A percentile compares a stretch with the other conserved stretches of the same genome.
These are phyloP conservation scores for Bugula neritina DNA, from an alignment of 2,888 invertebrate species.

Conservation along the genomic window DNA sequence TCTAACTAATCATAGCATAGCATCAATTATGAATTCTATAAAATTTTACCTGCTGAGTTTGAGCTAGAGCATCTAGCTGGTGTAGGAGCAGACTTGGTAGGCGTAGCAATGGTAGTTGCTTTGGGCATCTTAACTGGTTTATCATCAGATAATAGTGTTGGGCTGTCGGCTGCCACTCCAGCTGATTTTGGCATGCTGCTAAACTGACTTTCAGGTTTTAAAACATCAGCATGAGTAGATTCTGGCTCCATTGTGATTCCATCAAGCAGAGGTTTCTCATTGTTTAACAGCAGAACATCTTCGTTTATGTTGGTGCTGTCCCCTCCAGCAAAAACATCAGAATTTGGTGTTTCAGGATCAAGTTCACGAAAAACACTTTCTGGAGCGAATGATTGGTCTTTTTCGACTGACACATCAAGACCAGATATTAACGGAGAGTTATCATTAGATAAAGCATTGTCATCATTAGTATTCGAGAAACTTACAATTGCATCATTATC, in stretches of 20 bases:
- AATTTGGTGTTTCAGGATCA: neutral
- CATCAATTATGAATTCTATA: too few relatives aligned
- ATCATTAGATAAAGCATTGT: neutral
- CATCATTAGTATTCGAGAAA: neutral
- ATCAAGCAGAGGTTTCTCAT: too few relatives aligned
- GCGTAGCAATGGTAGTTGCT: constrained; percentile 17
- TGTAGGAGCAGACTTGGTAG: neutral
- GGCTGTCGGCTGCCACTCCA: too few relatives aligned
- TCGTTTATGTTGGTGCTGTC: neutral
- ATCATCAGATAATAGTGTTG: too few relatives aligned
- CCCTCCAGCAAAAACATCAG: neutral
- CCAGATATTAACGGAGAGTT: neutral
- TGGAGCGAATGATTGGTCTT: neutral
- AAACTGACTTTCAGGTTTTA: neutral
- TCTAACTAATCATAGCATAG: too few relatives aligned
- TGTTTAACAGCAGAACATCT: too few relatives aligned
- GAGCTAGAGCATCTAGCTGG: neutral
- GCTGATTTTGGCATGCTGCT: too few relatives aligned
- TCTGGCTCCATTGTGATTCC: too few relatives aligned
- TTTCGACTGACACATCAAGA: neutral
- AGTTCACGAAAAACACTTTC: neutral
- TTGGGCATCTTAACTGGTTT: constrained; percentile 16
- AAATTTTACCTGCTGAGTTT: too few relatives aligned
- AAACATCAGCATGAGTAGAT: neutral
- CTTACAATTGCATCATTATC: too few relatives aligned